These are phyloP conservation scores for Cydia fagiglandana DNA, from an alignment of 1,140 invertebrate species.

Conservation along the genomic window DNA sequence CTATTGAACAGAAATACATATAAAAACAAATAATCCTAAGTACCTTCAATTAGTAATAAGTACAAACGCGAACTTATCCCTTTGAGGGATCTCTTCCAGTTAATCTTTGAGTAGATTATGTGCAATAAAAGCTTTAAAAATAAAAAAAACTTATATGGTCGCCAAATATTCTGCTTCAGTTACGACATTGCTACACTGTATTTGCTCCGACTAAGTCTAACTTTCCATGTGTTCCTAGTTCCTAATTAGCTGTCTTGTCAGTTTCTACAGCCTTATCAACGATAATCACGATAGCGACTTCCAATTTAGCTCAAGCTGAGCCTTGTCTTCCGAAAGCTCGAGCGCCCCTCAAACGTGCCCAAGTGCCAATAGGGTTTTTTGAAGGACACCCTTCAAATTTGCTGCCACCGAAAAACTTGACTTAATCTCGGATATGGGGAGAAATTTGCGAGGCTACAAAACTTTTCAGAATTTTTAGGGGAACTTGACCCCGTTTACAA, in stretches of 20 bases:
- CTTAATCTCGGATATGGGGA: slow-evolving; percentile 8
- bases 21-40: no score
- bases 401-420: slow-evolving; percentile 3
- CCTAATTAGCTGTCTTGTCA: background rate
- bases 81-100: no score
- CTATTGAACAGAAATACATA: no score
- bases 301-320: background rate
- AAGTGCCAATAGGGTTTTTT: slow-evolving; percentile 8
- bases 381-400: slow-evolving; percentile 12
- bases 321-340: background rate
- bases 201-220: no score
- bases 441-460: background rate
- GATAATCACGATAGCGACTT: background rate
- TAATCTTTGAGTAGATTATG: no score
- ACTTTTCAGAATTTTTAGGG: background rate
- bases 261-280: background rate
- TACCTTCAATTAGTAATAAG: no score
- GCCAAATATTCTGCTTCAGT: no score
- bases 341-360: slow-evolving; percentile 11
- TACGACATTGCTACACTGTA: no score
- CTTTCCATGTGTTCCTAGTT: background rate
- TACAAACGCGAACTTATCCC: no score
- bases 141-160: no score
- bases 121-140: no score
- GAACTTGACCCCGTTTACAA: background rate